A percentile compares a stretch with the other conserved stretches of the same genome.
These are phyloP conservation scores for Hyles vespertilio DNA, from an alignment of 1,140 invertebrate species.

Conservation along the genomic window DNA sequence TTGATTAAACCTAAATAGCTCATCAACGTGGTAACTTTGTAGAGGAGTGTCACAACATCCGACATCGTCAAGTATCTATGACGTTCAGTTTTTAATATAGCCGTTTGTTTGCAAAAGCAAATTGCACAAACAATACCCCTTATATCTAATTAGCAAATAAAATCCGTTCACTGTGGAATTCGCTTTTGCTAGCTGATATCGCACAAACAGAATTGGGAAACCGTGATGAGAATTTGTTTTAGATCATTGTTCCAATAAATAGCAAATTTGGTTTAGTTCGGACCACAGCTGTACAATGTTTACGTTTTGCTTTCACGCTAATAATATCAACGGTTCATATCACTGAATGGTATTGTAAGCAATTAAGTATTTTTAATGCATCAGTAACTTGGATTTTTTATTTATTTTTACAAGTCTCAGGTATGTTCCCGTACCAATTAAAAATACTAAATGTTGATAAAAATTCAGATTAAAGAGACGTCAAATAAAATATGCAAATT, in stretches of 20 bases:
- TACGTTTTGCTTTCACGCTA: neutral
- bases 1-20: no score
- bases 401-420: no score
- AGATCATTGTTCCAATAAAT: conserved; percentile 17
- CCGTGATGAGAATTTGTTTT: conserved; percentile 16
- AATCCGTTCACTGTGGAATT: neutral
- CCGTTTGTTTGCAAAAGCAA: conserved; percentile 18
- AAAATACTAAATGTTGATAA: no score
- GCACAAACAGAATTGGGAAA: conserved; percentile 5
- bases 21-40: no score
- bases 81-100: neutral
- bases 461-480: no score
- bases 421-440: no score
- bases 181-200: conserved; percentile 1
- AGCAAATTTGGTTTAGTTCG: conserved; percentile 8
- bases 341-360: no score
- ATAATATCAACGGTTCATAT: no score
- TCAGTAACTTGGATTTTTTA: no score
- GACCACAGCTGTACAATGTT: conserved; percentile 3
- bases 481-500: no score
- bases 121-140: conserved; percentile 22
- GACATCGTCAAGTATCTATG: neutral
- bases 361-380: no score
- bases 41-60: no score
- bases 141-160: conserved; percentile 20